Base-by-base conservation (phyloP, 1,140 invertebrate genomes). In the Pectinophora gossypiella region DNA sequence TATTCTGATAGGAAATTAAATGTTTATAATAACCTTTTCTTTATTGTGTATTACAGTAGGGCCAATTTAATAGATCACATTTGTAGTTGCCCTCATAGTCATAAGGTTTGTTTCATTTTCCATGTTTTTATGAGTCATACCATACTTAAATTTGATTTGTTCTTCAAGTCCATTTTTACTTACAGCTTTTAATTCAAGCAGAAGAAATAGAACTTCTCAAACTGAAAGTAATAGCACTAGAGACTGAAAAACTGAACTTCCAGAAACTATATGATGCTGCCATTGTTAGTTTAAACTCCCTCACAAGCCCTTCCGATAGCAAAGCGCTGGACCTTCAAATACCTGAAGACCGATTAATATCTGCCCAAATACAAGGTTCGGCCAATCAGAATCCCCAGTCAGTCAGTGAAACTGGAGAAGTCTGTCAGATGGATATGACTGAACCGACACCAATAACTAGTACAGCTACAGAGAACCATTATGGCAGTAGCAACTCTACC, bases 171-270 rank as follows among this genome's bases (percentile, higher is more conserved):
- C 13, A 13, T 9, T 38, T 38, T 44, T 64, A 44, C n/a, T 68
- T 65, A 44, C 63, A 85, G 81, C 55, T 85, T 23, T 58, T 83
- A 59, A 73, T 80, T 16, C 82, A 90, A 82, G 81, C 81, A 4
- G 87, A 89, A 76, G 90, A 91, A 64, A 89, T 91, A 52, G 86
- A 89, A 59, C 65, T 87, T 52, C 73, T 91, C 5, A 89, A 90
- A 66, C 84, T 89, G 53, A 89, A 90, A 72, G 77, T 89, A 52
- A 74, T 80, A 35, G 68, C 75, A 19, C 68, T 91, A 42, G 90
- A 91, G 59, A 89, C 88, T 19, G 90, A 91, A 51, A 91, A 91
- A 66, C 64, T 85, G 7, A 89, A 90, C 56, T 86, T 91, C 51
- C 89, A 90, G 71, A 88, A 84, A 55, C 54, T 88, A 6, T 88